Base-by-base conservation (phyloP, 2,888 invertebrate genomes). In the Aethes cnicana region DNA sequence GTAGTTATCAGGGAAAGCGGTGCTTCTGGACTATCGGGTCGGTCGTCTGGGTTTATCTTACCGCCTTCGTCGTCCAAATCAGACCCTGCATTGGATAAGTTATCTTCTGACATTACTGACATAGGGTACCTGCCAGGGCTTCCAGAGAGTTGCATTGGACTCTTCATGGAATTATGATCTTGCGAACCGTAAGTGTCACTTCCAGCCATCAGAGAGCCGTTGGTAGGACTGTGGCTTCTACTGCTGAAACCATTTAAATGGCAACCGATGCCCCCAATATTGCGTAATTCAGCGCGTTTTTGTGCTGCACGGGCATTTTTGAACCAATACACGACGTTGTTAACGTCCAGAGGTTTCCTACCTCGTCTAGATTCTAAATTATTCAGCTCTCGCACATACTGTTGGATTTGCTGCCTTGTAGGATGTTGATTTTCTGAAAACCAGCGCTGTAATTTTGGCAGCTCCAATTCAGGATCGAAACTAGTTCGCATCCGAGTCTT, bases 341-440 rank as follows among this genome's bases (percentile, higher is more conserved):
- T 97, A 3, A 98, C 95, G 81, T 98, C 98, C 44, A 98, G 89
- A 0, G 98, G 98, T 72, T 98, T 97, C 37, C 98, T 91, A 1
- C 98, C 98, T 44, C 96, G 92, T 30, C 98, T 92, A 42, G 98
- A 98, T 72, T 98, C 97, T 58, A 98, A 86, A 54, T 94, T 93
- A 78, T 99, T 99, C 60, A 99, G 88, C 74, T 98, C 97, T 65
- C 96, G 94, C 49, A 99, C 97, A 83, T 98, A 99, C 60, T 97
- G 95, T 67, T 98, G 97, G 74, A 99, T 98, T 87, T 98, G 98
- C 69, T 98, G 97, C 46, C 98, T 92, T 59, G 97, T 96, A 0
- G 99, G 99, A 79, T 99, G 99, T 66, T 98, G 98, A 81, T 99
- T 99, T 75, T 97, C 97, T 30, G 94, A 93, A 89, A 99, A 99